phyloP scores from a whole-genome alignment of 2,888 invertebrate genomes.

The Physocephala rufipes region DNA sequence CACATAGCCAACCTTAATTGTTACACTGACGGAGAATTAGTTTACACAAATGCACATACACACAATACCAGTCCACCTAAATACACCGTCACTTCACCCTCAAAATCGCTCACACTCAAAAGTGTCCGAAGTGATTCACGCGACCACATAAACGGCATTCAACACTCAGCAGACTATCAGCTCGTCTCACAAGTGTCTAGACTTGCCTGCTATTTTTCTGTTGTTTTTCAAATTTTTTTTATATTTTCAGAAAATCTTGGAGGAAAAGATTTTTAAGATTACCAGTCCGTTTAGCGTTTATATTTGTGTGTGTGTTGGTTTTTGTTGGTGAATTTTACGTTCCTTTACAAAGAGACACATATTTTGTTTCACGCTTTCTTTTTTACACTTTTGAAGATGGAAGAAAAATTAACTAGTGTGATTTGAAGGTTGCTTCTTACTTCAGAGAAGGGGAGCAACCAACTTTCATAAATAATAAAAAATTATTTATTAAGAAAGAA shows the following conservation, averaged over 20 bases:
- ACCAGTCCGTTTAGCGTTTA: conserved; percentile 6
- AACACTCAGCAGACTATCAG: conserved; percentile 26
- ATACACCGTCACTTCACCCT: too few species aligned
- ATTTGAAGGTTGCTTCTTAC: background rate
- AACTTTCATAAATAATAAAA: background rate
- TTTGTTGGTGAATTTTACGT: background rate
- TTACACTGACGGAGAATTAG: conserved; percentile 13
- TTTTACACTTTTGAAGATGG: background rate
- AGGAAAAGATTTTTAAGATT: conserved; percentile 17
- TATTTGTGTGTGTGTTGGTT: background rate
- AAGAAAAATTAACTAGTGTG: background rate
- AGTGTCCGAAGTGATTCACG: background rate
- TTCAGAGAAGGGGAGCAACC: background rate
- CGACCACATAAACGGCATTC: conserved; percentile 5
- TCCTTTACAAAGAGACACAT: background rate
- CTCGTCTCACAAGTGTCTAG: conserved; percentile 31
- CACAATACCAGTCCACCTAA: too few species aligned
- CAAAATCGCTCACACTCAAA: conserved; percentile 38
- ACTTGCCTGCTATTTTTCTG: background rate
- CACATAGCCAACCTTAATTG: too few species aligned
- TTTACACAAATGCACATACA: conserved; percentile 18
- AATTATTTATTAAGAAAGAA: background rate
- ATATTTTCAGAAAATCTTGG: conserved; percentile 6
- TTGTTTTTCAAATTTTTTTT: background rate
- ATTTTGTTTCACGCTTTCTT: background rate